Evolutionary conservation across 2,888 invertebrate genomes (phyloP), one percentile per base, ranked within the genome.

Genomic region (Eledona agricola): DNA sequence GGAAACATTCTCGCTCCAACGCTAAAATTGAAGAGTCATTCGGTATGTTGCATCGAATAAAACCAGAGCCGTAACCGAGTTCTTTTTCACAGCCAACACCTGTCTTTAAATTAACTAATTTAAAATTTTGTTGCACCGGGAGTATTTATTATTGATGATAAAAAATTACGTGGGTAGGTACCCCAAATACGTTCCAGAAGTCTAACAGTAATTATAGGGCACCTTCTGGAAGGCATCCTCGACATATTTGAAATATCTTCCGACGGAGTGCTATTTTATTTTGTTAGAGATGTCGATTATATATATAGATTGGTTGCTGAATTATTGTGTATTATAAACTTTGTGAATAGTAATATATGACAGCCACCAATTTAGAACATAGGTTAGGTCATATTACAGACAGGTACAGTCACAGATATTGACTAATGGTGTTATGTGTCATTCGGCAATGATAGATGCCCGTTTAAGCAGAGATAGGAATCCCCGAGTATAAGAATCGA

Each of bases 11-110:
- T 59, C 62, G 59, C 47, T 64, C 58, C 60, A 58, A 49, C 46
- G 38, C 49, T 62, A 67, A 65, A 65, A 51, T 58, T 66, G 68
- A 58, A 43, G 37, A 69, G 67, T 70, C 70, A 70, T 65, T 54
- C 58, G 64, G 38, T 37, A 63, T 63, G 62, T 63, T 59, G 66
- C 59, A 63, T 64, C 59, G 63, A 64, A 69, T 66, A 63, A 63
- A 61, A 60, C 47, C 59, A 53, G 50, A 59, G 45, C 58, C 51
- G 52, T 55, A 63, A 59, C 52, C 55, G 49, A 58, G 57, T 59
- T 59, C 59, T 61, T 23, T 55, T 55, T 46, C 32, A 50, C 43
- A 26, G 31, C 51, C 56, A 62, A 54, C 64, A 64, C 62, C 64
- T 63, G 63, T 62, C 60, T 62, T 57, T 55, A 58, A 57, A 63